These are phyloP conservation scores for Phyllotreta striolata DNA, from an alignment of 2,888 invertebrate species.

Conservation along the genomic window DNA sequence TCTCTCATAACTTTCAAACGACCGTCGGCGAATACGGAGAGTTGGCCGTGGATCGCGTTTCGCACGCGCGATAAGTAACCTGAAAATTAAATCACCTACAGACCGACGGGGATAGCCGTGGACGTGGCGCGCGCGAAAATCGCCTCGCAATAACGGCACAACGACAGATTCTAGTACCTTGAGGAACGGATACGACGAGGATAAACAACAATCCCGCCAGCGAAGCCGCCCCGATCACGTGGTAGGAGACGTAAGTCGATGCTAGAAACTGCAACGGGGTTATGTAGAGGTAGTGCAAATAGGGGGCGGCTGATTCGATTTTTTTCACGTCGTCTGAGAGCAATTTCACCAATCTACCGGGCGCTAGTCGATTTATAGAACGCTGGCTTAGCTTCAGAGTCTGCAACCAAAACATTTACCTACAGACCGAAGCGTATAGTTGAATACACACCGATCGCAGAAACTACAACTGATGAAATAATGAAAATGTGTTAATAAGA, in stretches of 20 bases:
- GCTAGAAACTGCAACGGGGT: constrained; percentile 78
- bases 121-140: no score
- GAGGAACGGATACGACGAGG: constrained; percentile 62
- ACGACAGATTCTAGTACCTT: constrained; percentile 60
- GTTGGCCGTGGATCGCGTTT: constrained; percentile 60
- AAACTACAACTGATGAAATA: neutral
- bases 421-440: no score
- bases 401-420: constrained; percentile 50
- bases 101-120: neutral
- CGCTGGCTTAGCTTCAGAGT: constrained; percentile 70
- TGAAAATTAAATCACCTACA: constrained; percentile 41
- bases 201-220: constrained; percentile 70
- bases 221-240: constrained; percentile 64
- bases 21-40: constrained; percentile 67
- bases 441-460: no score
- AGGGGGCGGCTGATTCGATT: constrained; percentile 75
- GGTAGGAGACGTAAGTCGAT: constrained; percentile 67
- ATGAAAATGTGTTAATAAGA: no score
- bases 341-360: constrained; percentile 83
- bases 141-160: no score
- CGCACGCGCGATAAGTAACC: constrained; percentile 62
- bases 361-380: constrained; percentile 80
- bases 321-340: constrained; percentile 86
- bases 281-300: constrained; percentile 82
- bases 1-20: constrained; percentile 77